phyloP scores from a whole-genome alignment of 2,888 invertebrate genomes.

The Rapana venosa region DNA sequence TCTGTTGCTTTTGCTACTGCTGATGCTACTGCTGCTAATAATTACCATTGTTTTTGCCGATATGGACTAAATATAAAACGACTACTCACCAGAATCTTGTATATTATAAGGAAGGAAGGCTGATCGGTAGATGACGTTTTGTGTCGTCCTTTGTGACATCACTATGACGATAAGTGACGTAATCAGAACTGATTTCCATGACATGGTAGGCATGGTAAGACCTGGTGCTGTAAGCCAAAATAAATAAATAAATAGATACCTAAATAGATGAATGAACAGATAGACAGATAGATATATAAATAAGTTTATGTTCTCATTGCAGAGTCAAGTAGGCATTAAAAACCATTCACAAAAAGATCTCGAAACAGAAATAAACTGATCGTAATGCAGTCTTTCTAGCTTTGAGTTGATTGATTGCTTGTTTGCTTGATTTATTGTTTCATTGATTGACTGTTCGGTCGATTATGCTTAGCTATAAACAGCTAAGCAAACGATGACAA shows the following conservation, averaged over 20 bases:
- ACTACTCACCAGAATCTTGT: background rate
- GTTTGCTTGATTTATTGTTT: background rate
- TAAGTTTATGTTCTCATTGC: no score
- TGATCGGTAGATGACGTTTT: background rate
- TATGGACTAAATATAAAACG: background rate
- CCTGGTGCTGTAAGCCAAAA: background rate
- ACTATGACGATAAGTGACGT: background rate
- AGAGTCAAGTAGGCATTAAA: no score
- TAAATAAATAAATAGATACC: background rate
- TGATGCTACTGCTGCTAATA: no score
- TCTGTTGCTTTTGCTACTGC: no score
- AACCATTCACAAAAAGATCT: no score
- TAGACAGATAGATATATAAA: no score
- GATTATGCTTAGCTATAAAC: no score
- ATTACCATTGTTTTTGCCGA: no score
- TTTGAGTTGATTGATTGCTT: background rate
- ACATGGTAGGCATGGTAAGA: background rate
- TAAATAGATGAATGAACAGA: no score
- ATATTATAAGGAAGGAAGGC: background rate
- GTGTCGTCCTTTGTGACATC: background rate
- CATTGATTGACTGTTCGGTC: no score
- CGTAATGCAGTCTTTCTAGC: background rate
- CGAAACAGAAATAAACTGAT: no score
- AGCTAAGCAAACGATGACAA: no score
- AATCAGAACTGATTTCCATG: background rate